Base-by-base conservation (phyloP, 2,888 invertebrate species). In the Drosophila koepferae region DNA sequence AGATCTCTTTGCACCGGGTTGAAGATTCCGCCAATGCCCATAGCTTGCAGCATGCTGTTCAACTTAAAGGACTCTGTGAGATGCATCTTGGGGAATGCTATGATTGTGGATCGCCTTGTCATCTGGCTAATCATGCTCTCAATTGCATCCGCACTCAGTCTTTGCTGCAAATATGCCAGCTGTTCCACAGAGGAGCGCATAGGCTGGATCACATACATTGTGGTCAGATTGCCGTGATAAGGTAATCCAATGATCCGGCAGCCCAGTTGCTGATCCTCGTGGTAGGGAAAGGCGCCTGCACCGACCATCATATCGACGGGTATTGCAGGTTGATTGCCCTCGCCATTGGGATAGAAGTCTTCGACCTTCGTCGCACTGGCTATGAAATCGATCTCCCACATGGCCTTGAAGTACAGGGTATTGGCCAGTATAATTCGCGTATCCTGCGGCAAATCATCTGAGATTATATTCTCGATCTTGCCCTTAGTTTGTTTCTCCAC, bases 31-130 rank as follows among this genome's bases (percentile, higher is more conserved):
- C 91, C 90, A 0, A 96, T 90, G 0, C 96, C 96, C 65, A 97
- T 90, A 3, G 91, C 88, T 74, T 94, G 91, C 5, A 97, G 92
- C 0, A 95, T 84, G 0, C 1, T 41, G 14, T 43, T 49, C 16
- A 78, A 48, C 10, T 67, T 72, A 0, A 78, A 54, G 16, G 68
- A 63, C 18, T 78, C 78, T 23, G 72, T 77, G 6, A 97, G 92
- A 80, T 95, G 95, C 95, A 97, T 96, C 91, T 96, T 96, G 0
- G 97, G 97, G 40, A 95, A 93, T 0, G 96, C 91, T 3, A 96
- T 93, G 34, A 95, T 94, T 8, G 94, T 93, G 8, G 93, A 93
- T 36, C 92, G 92, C 48, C 83, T 74, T 18, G 79, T 71, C 93
- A 93, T 92, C 70, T 90, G 90, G 6, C 86, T 78, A 14, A 93